Evolutionary conservation across 2,113 vertebrate species (phyloP).

Genomic region (Monopterus albus): DNA sequence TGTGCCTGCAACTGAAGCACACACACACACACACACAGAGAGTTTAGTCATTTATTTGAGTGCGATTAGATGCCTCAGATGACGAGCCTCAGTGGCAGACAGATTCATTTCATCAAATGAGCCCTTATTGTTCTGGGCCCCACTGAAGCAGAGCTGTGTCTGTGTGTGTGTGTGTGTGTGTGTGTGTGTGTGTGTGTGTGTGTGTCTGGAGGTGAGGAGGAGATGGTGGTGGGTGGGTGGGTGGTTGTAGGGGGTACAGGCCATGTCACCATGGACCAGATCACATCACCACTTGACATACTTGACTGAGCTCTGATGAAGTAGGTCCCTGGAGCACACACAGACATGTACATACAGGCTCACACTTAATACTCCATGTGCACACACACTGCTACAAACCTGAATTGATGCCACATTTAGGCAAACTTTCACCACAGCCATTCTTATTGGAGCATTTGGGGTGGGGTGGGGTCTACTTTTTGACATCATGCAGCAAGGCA

Average conservation of each 20-base stretch:
- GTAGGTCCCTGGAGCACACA: conserved; percentile 17
- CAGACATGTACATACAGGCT: background rate
- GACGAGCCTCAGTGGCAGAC: conserved; percentile 50
- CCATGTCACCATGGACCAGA: conserved; percentile 28
- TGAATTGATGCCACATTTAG: too few relatives aligned
- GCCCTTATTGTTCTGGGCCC: conserved; percentile 65
- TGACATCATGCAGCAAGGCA: too few relatives aligned
- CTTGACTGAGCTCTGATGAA: conserved; percentile 42
- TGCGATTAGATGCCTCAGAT: conserved; percentile 51
- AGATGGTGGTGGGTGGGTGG: background rate
- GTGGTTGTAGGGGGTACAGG: conserved; percentile 1
- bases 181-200: conserved; percentile 8
- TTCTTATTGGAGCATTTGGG: too few relatives aligned
- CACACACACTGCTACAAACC: conserved; percentile 2
- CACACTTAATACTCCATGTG: conserved; percentile 2
- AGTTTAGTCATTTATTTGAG: conserved; percentile 50
- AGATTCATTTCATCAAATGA: conserved; percentile 64
- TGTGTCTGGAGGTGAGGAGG: conserved; percentile 8
- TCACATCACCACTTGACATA: conserved; percentile 48
- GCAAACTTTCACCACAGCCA: too few relatives aligned
- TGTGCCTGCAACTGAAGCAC: conserved; percentile 5
- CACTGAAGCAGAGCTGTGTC: conserved; percentile 35
- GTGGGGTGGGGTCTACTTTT: too few relatives aligned
- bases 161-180: conserved; percentile 19
- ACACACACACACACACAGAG: conserved; percentile 6